Base-by-base conservation (phyloP, 1,140 invertebrate species). In the Chlorops oryzae region DNA sequence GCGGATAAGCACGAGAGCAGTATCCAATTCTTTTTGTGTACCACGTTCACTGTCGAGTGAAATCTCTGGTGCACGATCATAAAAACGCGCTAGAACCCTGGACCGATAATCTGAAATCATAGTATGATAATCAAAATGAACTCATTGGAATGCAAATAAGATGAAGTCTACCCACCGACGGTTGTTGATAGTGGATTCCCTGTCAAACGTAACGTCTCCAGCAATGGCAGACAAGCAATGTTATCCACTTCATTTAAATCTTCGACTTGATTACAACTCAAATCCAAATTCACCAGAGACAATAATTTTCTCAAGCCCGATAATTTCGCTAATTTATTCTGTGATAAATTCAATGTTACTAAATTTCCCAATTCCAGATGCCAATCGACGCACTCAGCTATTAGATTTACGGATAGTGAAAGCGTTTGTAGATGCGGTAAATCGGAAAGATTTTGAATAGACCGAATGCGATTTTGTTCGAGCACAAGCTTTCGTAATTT, bases 341-440 rank as follows among this genome's bases (percentile, higher is more conserved):
- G 85, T 1, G 89, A 86, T 28, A 98, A 65, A 66, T 92, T 86
- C n/a, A 97, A 79, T 50, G 80, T 82, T 12, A 86, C 81, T n/a
- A 96, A 80, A 73, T 96, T 93, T 2, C 91, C 92, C 47, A 96
- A 78, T 70, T 86, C 87, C 6, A 84, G 83, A 63, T 95, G 86
- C 70, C 94, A 81, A 62, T 87, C 80, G 3, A 86, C 78, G 34
- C 90, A 82, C 0, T 81, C 63, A 1, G 70, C 65, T 55, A 84
- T 84, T 15, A 80, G 76, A 76, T 93, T 96, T 59, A 87, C 84
- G 0, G 85, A 87, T 3, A 95, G 70, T 55, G 86, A 83, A 1
- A 97, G 73, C 43, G 84, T 74, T 9, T 83, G 83, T 15, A 97
- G 69, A 40, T 86, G 78, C 22, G 88, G 84, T 20, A 96, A 75